Evolutionary conservation across 2,797 vertebrate species (phyloP), one percentile per base, ranked within the genome.

Genomic region (Coendou prehensilis): DNA sequence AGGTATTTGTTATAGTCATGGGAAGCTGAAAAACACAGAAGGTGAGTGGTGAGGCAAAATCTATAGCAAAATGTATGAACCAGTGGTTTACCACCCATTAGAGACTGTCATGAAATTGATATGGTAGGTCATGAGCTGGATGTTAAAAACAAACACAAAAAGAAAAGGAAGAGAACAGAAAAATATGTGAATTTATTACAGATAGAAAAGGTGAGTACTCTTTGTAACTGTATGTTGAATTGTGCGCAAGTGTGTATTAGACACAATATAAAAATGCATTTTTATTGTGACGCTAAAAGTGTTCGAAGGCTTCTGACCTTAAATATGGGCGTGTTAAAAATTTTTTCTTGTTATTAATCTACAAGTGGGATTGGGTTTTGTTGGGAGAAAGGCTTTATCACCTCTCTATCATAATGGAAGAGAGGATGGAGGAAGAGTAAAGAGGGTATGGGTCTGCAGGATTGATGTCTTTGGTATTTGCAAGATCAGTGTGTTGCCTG

Each of bases 101-200:
- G 52, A 13, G 23, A 33, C 57, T 47, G 33, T 78, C 10, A 30
- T 7, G 63, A 69, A 87, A 89, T 45, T 4, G 15, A 87, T 56
- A 37, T 9, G 28, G 18, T 64, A 5, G 64, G 54, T 84, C 88
- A 54, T 30, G 23, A 90, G 45, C 11, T 52, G 9, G 23, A 33
- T 54, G 26, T 54, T 79, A 56, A 73, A 57, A 78, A 69, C 79
- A 79, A 4, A 67, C 69, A 64, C 30, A n/a, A 45, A 87, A 23
- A 84, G 78, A 64, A n/a, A 95, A 63, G 50, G 23, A 86, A 91
- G 45, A 71, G 28, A 91, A 50, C 45, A 86, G 63, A 54, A 94
- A 59, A 41, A n/a, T 57, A 78, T 20, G 11, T 71, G 92, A 71
- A n/a, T 9, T 17, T 22, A 26, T 37, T 11, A 71, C 3, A 57